Conservation (phyloP, 1,140 invertebrate species). For the Cataglyphis hispanica region DNA sequence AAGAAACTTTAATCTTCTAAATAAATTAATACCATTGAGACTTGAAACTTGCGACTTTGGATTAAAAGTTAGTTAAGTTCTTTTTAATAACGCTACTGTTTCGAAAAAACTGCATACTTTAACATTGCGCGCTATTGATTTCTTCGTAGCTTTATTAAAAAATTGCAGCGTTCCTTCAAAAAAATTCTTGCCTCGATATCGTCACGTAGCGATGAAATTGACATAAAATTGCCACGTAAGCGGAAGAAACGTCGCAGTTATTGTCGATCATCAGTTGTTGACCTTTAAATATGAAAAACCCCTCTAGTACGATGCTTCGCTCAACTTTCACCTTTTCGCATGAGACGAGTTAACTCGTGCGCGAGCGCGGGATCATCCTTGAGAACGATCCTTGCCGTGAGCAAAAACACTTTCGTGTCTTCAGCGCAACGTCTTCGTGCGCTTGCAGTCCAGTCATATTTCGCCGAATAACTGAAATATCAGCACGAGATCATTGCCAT, state of each 20-base stretch:
- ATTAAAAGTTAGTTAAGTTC: slow-evolving; percentile 7
- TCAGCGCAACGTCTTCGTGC: neutral
- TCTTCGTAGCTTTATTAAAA: neutral
- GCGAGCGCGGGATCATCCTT: slow-evolving; percentile 45
- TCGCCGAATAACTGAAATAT: slow-evolving; percentile 51
- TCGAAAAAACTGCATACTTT: neutral
- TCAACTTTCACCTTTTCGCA: slow-evolving; percentile 61
- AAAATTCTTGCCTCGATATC: slow-evolving; percentile 5
- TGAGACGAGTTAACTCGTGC: slow-evolving; percentile 46
- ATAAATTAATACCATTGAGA: neutral
- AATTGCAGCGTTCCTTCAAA: neutral
- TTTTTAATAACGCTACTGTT: neutral
- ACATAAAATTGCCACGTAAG: slow-evolving; percentile 52
- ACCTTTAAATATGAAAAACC: slow-evolving; percentile 63
- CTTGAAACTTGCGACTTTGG: neutral
- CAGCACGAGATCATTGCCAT: slow-evolving; percentile 30
- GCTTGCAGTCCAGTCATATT: neutral
- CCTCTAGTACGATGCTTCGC: slow-evolving; percentile 39
- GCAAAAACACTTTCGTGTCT: slow-evolving; percentile 40
- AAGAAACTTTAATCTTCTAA: neutral
- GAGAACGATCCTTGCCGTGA: slow-evolving; percentile 61
- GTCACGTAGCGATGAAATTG: slow-evolving; percentile 51
- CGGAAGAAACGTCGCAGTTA: slow-evolving; percentile 59
- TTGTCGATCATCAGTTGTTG: slow-evolving; percentile 57
- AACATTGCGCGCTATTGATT: neutral